Percentiles rank a stretch among this genome's conserved stretches.
These are phyloP conservation scores for Stegostoma tigrinum DNA, from an alignment of 2,113 vertebrate species.

Conservation along the genomic window DNA sequence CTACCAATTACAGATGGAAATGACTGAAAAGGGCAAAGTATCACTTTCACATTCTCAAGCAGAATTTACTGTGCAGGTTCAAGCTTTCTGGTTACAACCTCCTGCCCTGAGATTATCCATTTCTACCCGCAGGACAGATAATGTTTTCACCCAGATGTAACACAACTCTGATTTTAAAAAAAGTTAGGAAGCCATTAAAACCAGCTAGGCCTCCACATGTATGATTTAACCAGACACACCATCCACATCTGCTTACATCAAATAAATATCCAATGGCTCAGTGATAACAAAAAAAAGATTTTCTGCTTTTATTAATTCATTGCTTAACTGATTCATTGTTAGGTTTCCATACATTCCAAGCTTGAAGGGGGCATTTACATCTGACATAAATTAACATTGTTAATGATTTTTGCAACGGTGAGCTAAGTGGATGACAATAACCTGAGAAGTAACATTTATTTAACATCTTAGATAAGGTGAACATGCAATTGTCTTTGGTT, in stretches of 20 bases:
- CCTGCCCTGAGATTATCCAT: background rate
- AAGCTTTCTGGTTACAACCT: background rate
- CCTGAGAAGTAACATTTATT: background rate
- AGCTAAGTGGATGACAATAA: background rate
- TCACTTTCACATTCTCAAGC: background rate
- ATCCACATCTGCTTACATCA: no score
- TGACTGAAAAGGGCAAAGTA: background rate
- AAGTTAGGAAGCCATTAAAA: background rate
- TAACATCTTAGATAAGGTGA: background rate
- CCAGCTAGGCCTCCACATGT: background rate
- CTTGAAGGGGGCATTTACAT: background rate
- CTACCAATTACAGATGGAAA: background rate
- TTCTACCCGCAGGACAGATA: background rate
- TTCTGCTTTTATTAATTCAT: background rate
- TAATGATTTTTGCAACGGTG: background rate
- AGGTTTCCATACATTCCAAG: background rate
- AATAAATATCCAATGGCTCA: background rate
- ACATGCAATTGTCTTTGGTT: background rate
- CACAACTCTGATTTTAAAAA: background rate
- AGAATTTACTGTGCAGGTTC: background rate
- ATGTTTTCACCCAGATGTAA: background rate
- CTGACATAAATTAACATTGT: background rate
- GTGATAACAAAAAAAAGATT: background rate
- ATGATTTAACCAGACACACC: no score
- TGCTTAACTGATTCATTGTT: background rate